Evolutionary conservation across 2,888 invertebrate species (phyloP).

Genomic region (Frankliniella intonsa): DNA sequence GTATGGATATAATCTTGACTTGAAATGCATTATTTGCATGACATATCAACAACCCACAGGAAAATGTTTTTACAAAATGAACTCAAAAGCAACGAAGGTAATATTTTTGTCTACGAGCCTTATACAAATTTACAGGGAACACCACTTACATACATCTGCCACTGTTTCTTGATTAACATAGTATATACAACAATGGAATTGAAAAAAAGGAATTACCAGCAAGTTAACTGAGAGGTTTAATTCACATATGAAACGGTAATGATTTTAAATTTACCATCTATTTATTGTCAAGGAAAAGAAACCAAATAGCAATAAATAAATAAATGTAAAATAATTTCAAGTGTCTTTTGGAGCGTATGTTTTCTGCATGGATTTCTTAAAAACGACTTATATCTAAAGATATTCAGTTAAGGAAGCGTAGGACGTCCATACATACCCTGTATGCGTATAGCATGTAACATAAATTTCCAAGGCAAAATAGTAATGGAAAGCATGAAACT

Average conservation of each 20-base stretch:
- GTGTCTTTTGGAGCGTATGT: not conserved
- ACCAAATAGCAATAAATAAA: not conserved
- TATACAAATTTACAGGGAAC: too few species aligned
- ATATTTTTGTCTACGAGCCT: too few species aligned
- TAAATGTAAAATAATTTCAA: not conserved
- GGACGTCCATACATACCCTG: slow-evolving; percentile 21
- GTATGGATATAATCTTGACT: not conserved
- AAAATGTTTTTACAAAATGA: not conserved
- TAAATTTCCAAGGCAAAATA: not conserved
- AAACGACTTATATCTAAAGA: not conserved
- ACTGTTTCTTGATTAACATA: too few species aligned
- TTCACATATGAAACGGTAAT: too few species aligned
- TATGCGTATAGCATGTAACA: not conserved
- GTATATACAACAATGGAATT: too few species aligned
- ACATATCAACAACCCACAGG: not conserved
- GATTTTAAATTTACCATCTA: too few species aligned
- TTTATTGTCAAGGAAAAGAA: too few species aligned
- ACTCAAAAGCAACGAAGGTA: not conserved
- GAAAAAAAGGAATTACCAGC: too few species aligned
- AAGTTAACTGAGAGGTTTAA: too few species aligned
- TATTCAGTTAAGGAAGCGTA: not conserved
- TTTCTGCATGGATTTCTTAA: not conserved
- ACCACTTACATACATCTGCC: too few species aligned
- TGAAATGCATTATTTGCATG: not conserved
- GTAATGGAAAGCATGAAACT: not conserved